phyloP scores from a whole-genome alignment of 1,140 invertebrate genomes.

The Laupala kohalensis region DNA sequence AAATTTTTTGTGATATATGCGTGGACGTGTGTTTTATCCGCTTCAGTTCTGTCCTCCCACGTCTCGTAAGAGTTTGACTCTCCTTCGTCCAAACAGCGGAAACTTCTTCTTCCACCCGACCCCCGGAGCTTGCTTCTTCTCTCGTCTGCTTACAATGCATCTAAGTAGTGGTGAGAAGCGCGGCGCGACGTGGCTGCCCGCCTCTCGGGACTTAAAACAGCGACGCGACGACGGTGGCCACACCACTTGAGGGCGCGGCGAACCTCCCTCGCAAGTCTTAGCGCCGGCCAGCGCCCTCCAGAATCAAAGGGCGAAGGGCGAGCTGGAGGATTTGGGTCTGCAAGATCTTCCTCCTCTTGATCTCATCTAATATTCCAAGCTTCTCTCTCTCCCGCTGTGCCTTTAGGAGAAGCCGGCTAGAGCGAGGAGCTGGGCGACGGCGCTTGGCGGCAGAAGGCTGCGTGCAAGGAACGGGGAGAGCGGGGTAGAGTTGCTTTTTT shows the following conservation, averaged over 20 bases:
- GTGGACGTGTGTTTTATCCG: too few species aligned
- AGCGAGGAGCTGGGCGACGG: background rate
- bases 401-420: background rate
- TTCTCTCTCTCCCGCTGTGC: background rate
- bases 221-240: too few species aligned
- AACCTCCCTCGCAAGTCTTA: background rate
- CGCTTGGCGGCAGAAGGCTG: background rate
- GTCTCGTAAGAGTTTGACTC: too few species aligned
- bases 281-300: background rate
- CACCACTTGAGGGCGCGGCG: background rate
- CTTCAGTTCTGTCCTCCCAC: too few species aligned
- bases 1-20: too few species aligned
- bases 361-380: background rate
- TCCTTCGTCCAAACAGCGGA: too few species aligned
- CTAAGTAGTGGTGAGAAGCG: background rate
- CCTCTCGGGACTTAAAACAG: too few species aligned
- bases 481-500: background rate
- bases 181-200: too few species aligned
- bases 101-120: too few species aligned
- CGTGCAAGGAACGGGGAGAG: background rate
- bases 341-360: background rate
- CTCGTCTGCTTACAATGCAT: background rate
- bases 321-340: background rate
- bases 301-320: background rate
- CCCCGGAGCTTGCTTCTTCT: too few species aligned